phyloP scores from a whole-genome alignment of 2,113 vertebrate species.

The Mesembrinibis cayennensis region DNA sequence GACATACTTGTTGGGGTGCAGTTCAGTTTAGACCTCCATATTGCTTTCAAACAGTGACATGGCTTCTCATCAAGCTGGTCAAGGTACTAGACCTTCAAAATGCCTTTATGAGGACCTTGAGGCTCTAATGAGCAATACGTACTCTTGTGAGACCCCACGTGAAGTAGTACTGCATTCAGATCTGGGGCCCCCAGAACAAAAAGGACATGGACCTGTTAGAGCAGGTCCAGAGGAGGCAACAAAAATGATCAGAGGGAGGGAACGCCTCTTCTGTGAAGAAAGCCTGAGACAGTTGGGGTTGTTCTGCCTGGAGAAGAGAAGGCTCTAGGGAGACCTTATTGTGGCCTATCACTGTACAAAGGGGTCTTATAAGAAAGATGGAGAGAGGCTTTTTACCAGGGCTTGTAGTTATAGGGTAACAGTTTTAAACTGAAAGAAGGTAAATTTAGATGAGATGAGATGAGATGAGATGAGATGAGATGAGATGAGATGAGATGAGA shows the following conservation, averaged over 20 bases:
- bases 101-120: not conserved
- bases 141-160: not conserved
- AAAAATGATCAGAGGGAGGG: not conserved
- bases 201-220: not conserved
- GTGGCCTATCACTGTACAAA: not conserved
- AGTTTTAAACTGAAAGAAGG: rapidly evolving
- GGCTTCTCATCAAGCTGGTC: not conserved
- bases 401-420: not conserved
- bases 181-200: rapidly evolving
- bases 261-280: not conserved
- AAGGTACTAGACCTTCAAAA: not conserved
- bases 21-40: not conserved
- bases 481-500: no score
- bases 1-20: not conserved
- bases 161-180: not conserved
- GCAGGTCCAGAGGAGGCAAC: rapidly evolving
- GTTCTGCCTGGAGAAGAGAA: not conserved
- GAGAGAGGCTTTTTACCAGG: not conserved
- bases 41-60: not conserved
- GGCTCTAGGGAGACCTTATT: not conserved
- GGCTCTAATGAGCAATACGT: not conserved
- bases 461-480: no score
- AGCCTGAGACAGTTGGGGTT: not conserved
- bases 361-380: not conserved
- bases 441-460: not conserved